These are phyloP conservation scores for Orientallactaga bullata DNA, from an alignment of 2,113 vertebrate species.

Conservation along the genomic window DNA sequence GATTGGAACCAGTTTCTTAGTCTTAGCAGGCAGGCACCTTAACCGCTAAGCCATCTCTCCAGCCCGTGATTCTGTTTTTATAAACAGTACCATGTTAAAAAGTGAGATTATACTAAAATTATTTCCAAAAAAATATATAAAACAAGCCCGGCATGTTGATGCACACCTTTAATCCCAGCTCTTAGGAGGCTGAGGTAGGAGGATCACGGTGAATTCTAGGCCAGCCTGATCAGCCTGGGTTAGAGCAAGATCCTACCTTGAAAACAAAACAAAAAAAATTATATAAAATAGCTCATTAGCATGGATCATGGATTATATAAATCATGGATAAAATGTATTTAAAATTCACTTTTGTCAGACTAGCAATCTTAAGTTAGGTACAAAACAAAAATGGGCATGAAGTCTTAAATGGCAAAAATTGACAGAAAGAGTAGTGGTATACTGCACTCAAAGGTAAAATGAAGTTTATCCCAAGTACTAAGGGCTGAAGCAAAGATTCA, in stretches of 20 bases:
- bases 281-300: conserved; percentile 2
- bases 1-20: too few relatives aligned
- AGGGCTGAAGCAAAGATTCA: conserved; percentile 33
- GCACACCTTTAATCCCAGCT: too few relatives aligned
- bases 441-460: conserved; percentile 30
- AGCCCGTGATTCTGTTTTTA: background rate
- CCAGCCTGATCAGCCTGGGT: too few relatives aligned
- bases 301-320: conserved; percentile 22
- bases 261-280: too few relatives aligned
- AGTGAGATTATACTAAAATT: conserved; percentile 48
- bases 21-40: too few relatives aligned
- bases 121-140: too few relatives aligned
- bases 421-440: background rate
- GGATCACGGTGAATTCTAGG: too few relatives aligned
- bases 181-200: too few relatives aligned
- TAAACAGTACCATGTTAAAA: conserved; percentile 17
- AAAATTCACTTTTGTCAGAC: conserved; percentile 41
- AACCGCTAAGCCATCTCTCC: too few relatives aligned
- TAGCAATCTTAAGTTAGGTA: background rate
- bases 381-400: background rate
- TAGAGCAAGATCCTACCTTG: too few relatives aligned
- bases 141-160: too few relatives aligned
- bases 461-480: background rate
- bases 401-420: conserved; percentile 38
- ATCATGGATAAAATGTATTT: conserved; percentile 32